These are phyloP conservation scores for Eleutherodactylus coqui DNA, from an alignment of 2,797 vertebrate genomes.

Conservation along the genomic window DNA sequence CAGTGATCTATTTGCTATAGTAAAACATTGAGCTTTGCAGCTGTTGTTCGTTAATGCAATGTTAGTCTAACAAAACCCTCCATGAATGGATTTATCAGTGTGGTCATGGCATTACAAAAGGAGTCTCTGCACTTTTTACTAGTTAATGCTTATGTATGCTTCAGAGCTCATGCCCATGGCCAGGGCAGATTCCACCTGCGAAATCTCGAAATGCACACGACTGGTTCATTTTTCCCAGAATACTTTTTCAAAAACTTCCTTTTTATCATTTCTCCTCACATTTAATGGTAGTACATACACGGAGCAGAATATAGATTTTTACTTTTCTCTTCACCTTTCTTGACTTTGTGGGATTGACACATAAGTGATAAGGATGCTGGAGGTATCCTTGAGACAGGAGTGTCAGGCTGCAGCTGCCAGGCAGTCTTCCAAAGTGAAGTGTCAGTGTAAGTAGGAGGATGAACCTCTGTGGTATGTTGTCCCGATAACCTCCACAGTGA, in stretches of 20 bases:
- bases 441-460: constrained; percentile 48
- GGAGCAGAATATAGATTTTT: not conserved
- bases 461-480: constrained; percentile 44
- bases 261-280: too few relatives aligned
- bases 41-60: constrained; percentile 40
- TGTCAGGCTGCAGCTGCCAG: constrained; percentile 50
- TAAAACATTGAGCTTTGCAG: constrained; percentile 30
- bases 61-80: not conserved
- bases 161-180: too few relatives aligned
- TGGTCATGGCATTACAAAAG: not conserved
- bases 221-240: not conserved
- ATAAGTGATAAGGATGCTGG: constrained; percentile 32
- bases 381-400: constrained; percentile 21
- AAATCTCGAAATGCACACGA: too few relatives aligned
- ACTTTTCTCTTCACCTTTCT: not conserved
- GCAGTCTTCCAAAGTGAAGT: constrained; percentile 53
- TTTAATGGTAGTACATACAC: too few relatives aligned
- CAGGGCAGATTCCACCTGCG: too few relatives aligned
- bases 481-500: constrained; percentile 45
- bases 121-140: not conserved
- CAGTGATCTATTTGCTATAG: constrained; percentile 20
- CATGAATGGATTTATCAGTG: constrained; percentile 11
- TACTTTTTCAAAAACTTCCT: too few relatives aligned
- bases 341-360: not conserved
- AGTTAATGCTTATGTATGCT: not conserved